Evolutionary conservation across 2,888 invertebrate species (phyloP).

Genomic region (Beris chalybata): DNA sequence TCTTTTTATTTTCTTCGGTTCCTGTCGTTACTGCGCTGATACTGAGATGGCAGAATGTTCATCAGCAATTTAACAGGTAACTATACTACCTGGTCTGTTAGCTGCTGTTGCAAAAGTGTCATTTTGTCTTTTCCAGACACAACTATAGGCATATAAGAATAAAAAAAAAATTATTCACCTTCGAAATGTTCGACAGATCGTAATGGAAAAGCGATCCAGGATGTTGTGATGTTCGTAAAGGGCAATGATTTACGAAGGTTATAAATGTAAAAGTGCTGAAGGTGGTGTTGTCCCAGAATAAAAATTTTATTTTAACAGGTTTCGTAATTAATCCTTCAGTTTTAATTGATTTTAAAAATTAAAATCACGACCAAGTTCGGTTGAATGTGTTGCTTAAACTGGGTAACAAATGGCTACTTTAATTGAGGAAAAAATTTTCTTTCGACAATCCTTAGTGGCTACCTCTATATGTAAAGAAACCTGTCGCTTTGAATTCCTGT

Average conservation of each 20-base stretch:
- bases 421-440: too few relatives aligned
- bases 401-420: too few relatives aligned
- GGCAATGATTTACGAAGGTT: constrained; percentile 7
- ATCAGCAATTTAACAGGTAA: constrained; percentile 19
- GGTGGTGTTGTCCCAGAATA: too few relatives aligned
- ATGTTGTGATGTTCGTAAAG: constrained; percentile 1
- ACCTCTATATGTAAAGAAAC: too few relatives aligned
- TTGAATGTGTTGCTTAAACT: too few relatives aligned
- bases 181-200: constrained; percentile 9
- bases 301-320: too few relatives aligned
- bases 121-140: constrained; percentile 3
- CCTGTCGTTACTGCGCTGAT: constrained; percentile 5
- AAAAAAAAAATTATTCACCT: constrained; percentile 10
- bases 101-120: constrained; percentile 15
- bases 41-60: constrained; percentile 7
- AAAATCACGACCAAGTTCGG: too few relatives aligned
- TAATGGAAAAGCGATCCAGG: constrained; percentile 6
- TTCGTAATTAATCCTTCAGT: too few relatives aligned
- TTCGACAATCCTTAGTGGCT: too few relatives aligned
- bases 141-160: background rate
- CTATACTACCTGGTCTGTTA: constrained; percentile 9
- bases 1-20: background rate
- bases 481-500: too few relatives aligned
- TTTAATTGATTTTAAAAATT: too few relatives aligned
- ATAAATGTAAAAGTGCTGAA: background rate